Evolutionary conservation across 2,797 vertebrate species (phyloP), one percentile per base, ranked within the genome.

Genomic region (Pipistrellus nathusii): DNA sequence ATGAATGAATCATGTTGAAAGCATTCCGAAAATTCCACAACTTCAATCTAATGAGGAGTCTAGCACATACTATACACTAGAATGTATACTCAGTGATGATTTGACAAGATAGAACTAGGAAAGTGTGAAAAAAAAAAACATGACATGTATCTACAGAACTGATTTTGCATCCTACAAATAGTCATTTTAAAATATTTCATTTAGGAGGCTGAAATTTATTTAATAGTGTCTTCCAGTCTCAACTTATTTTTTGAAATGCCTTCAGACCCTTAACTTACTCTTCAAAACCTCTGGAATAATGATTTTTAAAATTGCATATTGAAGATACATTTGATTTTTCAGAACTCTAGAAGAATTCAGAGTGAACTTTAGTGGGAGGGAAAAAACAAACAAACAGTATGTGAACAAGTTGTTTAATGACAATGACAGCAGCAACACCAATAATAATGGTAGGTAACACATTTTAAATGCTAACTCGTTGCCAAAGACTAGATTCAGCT

Each of bases 1-100:
- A 59, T 46, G 25, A 95, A 32, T 83, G 64, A 87, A 77, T 66
- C 25, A 30, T 80, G 75, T 92, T 77, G 35, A 93, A 90, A 85
- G 5, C 17, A 73, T 75, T 82, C 30, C 51, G 35, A 78, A 75
- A 30, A 72, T 5, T 51, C 85, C 11, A 57, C 77, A 93, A 89
- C 20, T 57, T 35, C n/a, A 57, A 55, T 66, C 20, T 59, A 25
- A 62, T 48, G 8, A 57, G 84, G 25, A 91, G 73, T 23, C 68
- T 30, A 85, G 35, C 13, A 88, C 8, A 25, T 55, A 91, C 72
- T 62, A 82, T 62, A 53, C 17, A 66, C 51, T 57, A 59, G 18
- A 88, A 75, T 46, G 87, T 27, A 87, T 59, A 66, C 55, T 91
- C 73, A 62, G 64, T 21, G 59, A 13, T 38, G 59, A 78, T 27